These are phyloP conservation scores for Arothron firmamentum DNA, from an alignment of 2,113 vertebrate genomes.

Conservation along the genomic window DNA sequence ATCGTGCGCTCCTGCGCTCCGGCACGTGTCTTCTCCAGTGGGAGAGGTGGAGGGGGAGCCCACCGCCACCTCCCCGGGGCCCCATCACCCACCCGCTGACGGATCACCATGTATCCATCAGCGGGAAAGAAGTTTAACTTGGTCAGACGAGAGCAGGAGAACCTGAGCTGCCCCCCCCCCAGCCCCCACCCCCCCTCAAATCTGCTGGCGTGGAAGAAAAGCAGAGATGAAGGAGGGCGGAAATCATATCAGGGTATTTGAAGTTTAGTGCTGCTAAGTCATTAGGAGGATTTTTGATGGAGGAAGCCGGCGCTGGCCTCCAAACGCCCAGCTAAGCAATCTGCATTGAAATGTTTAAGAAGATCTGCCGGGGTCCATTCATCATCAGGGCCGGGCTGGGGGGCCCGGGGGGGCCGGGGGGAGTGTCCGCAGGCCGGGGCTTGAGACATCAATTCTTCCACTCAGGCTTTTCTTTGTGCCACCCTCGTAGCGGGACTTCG, in stretches of 20 bases:
- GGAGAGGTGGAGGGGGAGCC: constrained; percentile 24
- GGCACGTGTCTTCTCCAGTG: background rate
- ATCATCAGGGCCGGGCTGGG: constrained; percentile 55
- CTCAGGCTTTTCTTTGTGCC: constrained; percentile 78
- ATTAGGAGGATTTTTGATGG: constrained; percentile 66
- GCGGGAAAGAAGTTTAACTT: constrained; percentile 44
- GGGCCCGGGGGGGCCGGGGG: constrained; percentile 41
- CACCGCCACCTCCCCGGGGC: constrained; percentile 20
- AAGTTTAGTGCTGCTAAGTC: constrained; percentile 67
- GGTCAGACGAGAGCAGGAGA: constrained; percentile 43
- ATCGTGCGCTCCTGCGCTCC: constrained; percentile 12
- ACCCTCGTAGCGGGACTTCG: constrained; percentile 69
- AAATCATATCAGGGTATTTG: constrained; percentile 73
- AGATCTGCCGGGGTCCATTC: constrained; percentile 71
- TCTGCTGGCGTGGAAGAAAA: constrained; percentile 68
- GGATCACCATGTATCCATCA: constrained; percentile 28
- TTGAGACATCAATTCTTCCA: constrained; percentile 70
- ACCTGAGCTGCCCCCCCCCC: constrained; percentile 45
- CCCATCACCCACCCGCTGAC: background rate
- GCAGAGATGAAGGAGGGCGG: constrained; percentile 60
- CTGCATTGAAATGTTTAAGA: constrained; percentile 76
- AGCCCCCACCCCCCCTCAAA: constrained; percentile 41
- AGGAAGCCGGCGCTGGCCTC: constrained; percentile 65
- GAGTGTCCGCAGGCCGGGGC: constrained; percentile 61
- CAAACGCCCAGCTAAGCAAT: constrained; percentile 72